phyloP scores from a whole-genome alignment of 2,113 vertebrate genomes.

The Candoia aspera region DNA sequence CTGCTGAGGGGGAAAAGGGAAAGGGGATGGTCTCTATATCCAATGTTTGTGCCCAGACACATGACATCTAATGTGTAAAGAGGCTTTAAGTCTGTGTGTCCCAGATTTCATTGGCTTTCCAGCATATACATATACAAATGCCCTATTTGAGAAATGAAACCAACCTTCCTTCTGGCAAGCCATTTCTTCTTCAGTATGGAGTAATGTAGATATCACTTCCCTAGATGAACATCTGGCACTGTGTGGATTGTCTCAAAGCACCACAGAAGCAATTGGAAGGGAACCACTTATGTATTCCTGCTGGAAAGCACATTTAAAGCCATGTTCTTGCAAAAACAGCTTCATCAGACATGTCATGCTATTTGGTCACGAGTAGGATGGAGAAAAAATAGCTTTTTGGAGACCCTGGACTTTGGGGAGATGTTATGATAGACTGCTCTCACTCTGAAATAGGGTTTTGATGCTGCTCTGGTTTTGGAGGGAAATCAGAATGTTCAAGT shows the following conservation, averaged over 20 bases:
- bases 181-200: not conserved
- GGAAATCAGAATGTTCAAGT: slow-evolving; percentile 8
- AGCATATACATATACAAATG: not conserved
- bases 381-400: not conserved
- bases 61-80: not conserved
- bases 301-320: not conserved
- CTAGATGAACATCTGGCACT: not conserved
- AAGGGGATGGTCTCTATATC: not conserved
- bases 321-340: not conserved
- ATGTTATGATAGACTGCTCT: not conserved
- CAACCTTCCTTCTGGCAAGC: not conserved
- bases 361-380: not conserved
- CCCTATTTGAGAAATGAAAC: not conserved
- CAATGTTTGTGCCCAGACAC: not conserved
- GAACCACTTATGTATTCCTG: not conserved
- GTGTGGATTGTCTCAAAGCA: not conserved
- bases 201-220: not conserved
- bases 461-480: not conserved
- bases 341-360: not conserved
- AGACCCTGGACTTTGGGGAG: not conserved
- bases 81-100: not conserved
- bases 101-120: not conserved
- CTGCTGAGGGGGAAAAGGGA: not conserved
- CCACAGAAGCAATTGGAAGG: slow-evolving; percentile 3
- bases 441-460: not conserved